Evolutionary conservation across 2,113 vertebrate species (phyloP), one percentile per base, ranked within the genome.

Genomic region (Marcusenius ussheri): DNA sequence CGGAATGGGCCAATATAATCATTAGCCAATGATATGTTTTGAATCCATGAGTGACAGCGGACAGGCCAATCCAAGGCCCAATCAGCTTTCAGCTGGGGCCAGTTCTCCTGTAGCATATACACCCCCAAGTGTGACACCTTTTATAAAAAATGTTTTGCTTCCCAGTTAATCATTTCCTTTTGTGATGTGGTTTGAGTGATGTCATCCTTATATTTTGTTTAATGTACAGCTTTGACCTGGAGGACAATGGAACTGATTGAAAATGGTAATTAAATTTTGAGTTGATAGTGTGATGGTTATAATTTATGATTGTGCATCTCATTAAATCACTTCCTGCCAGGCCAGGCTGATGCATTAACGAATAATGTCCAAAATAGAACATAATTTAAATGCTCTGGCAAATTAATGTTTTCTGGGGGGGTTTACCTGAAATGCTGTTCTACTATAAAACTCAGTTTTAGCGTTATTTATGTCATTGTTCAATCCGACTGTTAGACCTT

Each of bases 161-260:
- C 35, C 35, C 74, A 84, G 45, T 84, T 84, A 46, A 84, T 84
- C 39, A 21, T 47, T 35, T 80, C 35, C 42, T 47, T 84, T 84
- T 84, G 83, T 84, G 83, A 84, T 46, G 21, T 24, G 24, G 45
- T 47, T 84, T 84, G 45, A 84, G 8, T 84, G 83, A 84, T 47
- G 45, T 11, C 31, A 6, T 83, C 24, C 5, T 83, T 46, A n/a
- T 84, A 47, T 47, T 84, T 84, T 47, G 45, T 24, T 45, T 39
- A 47, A 84, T 47, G 83, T 84, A 45, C 83, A 84, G 83, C 83
- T 47, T 45, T 84, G 42, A 84, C 83, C 83, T 47, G 83, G 45
- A 84, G 83, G 83, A 84, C 83, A 84, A 84, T 84, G 39, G 83
- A 84, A 84, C 21, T 84, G 83, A 84, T 84, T 84, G 83, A 46